Conservation (phyloP, 2,888 invertebrate genomes). For the Neoaliturus tenellus region DNA sequence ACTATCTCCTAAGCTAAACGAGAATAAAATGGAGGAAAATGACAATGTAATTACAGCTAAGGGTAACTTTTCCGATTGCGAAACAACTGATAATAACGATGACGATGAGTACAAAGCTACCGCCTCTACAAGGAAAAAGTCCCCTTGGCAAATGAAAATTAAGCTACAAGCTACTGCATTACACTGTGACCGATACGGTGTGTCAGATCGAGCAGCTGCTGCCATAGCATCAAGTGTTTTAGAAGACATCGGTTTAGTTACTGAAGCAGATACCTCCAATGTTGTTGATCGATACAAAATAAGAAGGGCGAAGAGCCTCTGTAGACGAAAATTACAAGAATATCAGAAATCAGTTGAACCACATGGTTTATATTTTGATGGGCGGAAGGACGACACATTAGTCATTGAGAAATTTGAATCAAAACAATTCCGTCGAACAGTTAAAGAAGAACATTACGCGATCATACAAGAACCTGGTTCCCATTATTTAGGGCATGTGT, state of each 20-base stretch:
- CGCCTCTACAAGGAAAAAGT: conserved; percentile 19
- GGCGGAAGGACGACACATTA: conserved; percentile 29
- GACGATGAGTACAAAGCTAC: conserved; percentile 27
- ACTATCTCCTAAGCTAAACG: conserved; percentile 25
- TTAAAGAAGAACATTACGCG: conserved; percentile 39
- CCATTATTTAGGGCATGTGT: conserved; percentile 45
- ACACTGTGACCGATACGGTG: conserved; percentile 50
- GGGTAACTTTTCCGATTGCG: conserved; percentile 3
- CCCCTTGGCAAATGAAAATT: conserved; percentile 41
- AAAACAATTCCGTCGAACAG: conserved; percentile 44
- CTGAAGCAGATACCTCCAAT: conserved; percentile 40
- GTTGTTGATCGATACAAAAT: conserved; percentile 33
- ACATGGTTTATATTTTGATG: conserved; percentile 51
- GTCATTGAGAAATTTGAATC: background rate
- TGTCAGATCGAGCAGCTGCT: conserved; percentile 48
- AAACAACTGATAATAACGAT: conserved; percentile 23
- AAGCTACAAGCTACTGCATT: conserved; percentile 46
- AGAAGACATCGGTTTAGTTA: conserved; percentile 46
- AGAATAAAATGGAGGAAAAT: conserved; percentile 43
- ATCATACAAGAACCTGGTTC: conserved; percentile 46
- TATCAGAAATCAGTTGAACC: conserved; percentile 1
- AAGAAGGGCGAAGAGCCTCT: conserved; percentile 45
- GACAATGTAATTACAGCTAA: conserved; percentile 1
- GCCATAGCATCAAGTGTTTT: conserved; percentile 54
- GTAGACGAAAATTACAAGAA: conserved; percentile 1